Evolutionary conservation across 2,888 invertebrate species (phyloP).

Genomic region (Tholera decimalis): DNA sequence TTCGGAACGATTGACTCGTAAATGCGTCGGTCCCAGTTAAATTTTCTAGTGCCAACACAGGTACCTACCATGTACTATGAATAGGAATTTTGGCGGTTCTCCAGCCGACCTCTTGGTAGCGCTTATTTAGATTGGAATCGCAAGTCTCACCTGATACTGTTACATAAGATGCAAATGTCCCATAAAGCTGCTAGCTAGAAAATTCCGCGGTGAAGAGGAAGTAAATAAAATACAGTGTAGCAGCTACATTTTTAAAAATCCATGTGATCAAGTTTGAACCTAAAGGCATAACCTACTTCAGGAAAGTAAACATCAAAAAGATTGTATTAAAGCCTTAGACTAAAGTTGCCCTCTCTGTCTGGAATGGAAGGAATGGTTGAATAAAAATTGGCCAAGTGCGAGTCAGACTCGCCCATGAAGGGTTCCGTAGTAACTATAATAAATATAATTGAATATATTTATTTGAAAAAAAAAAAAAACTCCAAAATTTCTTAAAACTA

Average conservation of each 20-base stretch:
- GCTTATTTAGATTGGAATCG: slow-evolving; percentile 70
- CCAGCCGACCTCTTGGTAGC: slow-evolving; percentile 73
- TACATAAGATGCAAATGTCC: slow-evolving; percentile 42
- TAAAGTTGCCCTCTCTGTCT: no score
- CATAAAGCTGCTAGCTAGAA: slow-evolving; percentile 12
- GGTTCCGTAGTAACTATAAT: no score
- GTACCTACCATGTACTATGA: slow-evolving; percentile 67
- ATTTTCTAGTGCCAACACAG: slow-evolving; percentile 78
- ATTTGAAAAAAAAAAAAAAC: no score
- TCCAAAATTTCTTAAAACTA: no score
- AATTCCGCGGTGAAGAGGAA: slow-evolving; percentile 13
- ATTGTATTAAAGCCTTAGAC: no score
- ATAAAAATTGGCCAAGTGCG: no score
- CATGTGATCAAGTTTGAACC: background rate
- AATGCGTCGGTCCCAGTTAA: slow-evolving; percentile 71
- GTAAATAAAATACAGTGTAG: background rate
- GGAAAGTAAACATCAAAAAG: no score
- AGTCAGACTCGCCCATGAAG: no score
- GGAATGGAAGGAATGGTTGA: no score
- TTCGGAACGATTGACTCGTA: slow-evolving; percentile 62
- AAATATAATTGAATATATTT: no score
- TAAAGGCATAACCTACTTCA: no score
- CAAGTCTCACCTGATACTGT: slow-evolving; percentile 51
- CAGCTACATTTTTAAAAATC: background rate
- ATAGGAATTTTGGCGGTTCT: slow-evolving; percentile 79